Conservation (phyloP, 1,140 invertebrate genomes). For the Heliconius melpomene region DNA sequence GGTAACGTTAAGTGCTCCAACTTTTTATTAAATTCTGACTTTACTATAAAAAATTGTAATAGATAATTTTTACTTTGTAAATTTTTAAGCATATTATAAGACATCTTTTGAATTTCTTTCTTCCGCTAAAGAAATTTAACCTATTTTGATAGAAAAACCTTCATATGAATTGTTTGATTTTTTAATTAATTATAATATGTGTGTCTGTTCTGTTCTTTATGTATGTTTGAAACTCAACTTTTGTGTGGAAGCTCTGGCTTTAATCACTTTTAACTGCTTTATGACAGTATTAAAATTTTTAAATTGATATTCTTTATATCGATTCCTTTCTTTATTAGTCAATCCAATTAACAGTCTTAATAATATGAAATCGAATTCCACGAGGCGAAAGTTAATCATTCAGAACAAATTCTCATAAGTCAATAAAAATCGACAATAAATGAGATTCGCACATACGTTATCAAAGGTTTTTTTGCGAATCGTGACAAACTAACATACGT, state of each 20-base stretch:
- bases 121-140: background rate
- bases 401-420: background rate
- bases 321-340: background rate
- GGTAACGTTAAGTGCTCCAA: background rate
- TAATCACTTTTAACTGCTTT: background rate
- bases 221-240: no score
- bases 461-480: background rate
- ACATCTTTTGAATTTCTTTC: background rate
- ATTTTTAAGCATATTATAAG: background rate
- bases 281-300: background rate
- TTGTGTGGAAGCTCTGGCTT: no score
- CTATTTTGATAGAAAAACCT: background rate
- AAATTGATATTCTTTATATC: background rate
- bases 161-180: no score
- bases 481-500: background rate
- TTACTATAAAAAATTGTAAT: background rate
- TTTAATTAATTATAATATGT: no score
- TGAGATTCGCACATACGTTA: background rate
- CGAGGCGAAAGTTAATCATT: background rate
- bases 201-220: no score
- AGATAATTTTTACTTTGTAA: background rate
- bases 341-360: background rate
- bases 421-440: background rate
- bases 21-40: background rate
- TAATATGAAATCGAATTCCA: conserved; percentile 7